These are phyloP conservation scores for Drosophila simulans DNA, from an alignment of 1,140 invertebrate genomes.

Conservation along the genomic window DNA sequence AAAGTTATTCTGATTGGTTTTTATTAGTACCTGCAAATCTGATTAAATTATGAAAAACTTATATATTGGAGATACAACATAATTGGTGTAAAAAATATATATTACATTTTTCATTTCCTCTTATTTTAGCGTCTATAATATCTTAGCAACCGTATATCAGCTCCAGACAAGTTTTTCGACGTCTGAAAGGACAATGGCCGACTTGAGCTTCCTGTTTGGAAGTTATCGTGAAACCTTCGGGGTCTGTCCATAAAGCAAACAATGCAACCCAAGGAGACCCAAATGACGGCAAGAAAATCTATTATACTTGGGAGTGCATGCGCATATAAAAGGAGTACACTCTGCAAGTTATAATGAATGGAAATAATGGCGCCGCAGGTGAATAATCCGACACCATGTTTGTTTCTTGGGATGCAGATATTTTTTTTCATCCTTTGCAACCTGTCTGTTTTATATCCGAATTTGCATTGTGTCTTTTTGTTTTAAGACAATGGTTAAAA, in stretches of 20 bases:
- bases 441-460: constrained; percentile 40
- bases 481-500: constrained; percentile 41
- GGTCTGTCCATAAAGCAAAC: constrained; percentile 54
- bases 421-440: constrained; percentile 59
- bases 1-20: background rate
- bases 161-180: background rate
- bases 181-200: constrained; percentile 16
- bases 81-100: too few species aligned
- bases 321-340: constrained; percentile 4
- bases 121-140: background rate
- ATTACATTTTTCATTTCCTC: background rate
- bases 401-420: constrained; percentile 34
- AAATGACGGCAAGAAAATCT: constrained; percentile 40
- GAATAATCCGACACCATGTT: constrained; percentile 66
- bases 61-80: background rate
- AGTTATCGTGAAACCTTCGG: constrained; percentile 61
- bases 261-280: constrained; percentile 35
- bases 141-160: too few species aligned
- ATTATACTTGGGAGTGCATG: constrained; percentile 36
- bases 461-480: constrained; percentile 29
- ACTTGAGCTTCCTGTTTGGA: constrained; percentile 29
- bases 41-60: background rate
- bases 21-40: background rate
- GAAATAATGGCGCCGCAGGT: constrained; percentile 43
- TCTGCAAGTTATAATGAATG: constrained; percentile 32